Conservation (phyloP, 2,113 vertebrate species). For the Microtus montanus region DNA sequence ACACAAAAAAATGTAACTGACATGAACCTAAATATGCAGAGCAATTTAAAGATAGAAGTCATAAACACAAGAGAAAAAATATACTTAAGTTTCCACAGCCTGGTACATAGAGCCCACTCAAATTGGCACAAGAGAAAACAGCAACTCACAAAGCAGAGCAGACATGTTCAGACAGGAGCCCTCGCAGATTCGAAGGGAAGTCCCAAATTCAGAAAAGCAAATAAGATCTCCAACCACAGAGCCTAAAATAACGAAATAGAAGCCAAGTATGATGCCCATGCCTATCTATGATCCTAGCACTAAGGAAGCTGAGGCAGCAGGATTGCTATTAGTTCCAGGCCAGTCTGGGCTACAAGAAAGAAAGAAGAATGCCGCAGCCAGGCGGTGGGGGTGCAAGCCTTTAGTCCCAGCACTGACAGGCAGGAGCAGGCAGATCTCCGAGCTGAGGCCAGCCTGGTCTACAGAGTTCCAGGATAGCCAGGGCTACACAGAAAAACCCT, state of each 20-base stretch:
- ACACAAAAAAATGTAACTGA: background rate
- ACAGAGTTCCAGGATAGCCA: background rate
- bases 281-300: background rate
- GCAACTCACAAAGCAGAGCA: background rate
- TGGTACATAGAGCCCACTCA: background rate
- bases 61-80: background rate
- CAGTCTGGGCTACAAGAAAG: background rate
- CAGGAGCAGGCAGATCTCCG: background rate
- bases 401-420: background rate
- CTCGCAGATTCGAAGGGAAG: background rate
- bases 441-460: background rate
- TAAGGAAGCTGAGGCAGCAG: background rate
- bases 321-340: background rate
- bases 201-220: constrained; percentile 37
- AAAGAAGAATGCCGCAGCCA: background rate
- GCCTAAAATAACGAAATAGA: background rate
- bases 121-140: background rate
- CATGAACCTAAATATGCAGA: background rate
- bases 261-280: background rate
- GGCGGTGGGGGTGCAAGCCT: background rate
- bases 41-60: background rate
- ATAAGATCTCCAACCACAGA: background rate
- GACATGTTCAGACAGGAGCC: background rate
- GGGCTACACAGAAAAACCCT: background rate
- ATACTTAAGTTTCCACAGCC: background rate